These are phyloP conservation scores for Agraylea sexmaculata DNA, from an alignment of 1,140 invertebrate genomes.

Conservation along the genomic window DNA sequence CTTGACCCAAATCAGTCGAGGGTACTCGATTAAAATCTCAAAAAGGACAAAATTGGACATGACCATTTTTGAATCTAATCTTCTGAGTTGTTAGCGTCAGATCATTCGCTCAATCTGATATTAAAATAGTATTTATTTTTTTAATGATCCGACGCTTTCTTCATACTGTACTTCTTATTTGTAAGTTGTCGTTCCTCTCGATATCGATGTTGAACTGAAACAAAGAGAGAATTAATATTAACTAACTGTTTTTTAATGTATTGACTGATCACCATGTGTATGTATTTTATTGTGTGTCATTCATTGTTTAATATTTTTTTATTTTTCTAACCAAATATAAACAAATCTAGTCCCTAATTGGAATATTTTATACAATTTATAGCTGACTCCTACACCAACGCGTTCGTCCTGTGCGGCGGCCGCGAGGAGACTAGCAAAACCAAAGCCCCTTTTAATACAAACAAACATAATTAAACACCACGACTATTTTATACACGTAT, in stretches of 20 bases:
- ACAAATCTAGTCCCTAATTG: not conserved
- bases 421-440: constrained; percentile 1
- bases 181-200: too few species aligned
- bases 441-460: not conserved
- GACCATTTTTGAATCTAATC: constrained; percentile 6
- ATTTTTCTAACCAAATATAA: constrained; percentile 1
- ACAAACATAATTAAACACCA: not conserved
- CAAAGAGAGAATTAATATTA: too few species aligned
- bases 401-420: not conserved
- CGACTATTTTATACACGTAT: constrained; percentile 3
- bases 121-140: too few species aligned
- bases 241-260: too few species aligned
- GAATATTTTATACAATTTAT: not conserved
- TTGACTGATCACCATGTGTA: too few species aligned
- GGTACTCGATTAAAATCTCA: not conserved
- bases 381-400: not conserved
- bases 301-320: not conserved
- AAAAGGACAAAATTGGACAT: too few species aligned
- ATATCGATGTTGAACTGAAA: too few species aligned
- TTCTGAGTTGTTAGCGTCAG: too few species aligned
- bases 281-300: too few species aligned
- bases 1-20: not conserved
- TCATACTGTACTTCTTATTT: too few species aligned
- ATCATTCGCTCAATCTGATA: too few species aligned
- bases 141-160: too few species aligned